phyloP scores from a whole-genome alignment of 1,140 invertebrate species.

The Radopholus similis region DNA sequence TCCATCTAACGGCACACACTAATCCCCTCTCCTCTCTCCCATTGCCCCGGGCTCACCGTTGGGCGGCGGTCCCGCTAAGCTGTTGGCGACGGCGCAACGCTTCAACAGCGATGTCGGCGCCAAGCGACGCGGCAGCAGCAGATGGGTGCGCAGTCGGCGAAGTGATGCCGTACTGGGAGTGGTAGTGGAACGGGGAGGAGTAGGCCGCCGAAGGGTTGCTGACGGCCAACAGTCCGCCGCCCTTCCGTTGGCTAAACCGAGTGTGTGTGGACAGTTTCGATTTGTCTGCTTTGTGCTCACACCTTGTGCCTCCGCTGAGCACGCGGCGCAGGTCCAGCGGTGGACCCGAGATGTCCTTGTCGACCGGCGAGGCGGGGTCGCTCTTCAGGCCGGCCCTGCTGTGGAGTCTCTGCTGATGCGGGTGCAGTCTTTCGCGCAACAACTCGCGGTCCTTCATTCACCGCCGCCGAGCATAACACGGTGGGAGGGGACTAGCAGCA shows the following conservation, averaged over 20 bases:
- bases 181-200: background rate
- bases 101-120: slow-evolving; percentile 18
- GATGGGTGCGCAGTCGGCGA: background rate
- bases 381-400: slow-evolving; percentile 9
- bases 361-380: slow-evolving; percentile 29
- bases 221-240: slow-evolving; percentile 9
- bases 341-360: slow-evolving; percentile 14
- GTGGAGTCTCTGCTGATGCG: slow-evolving; percentile 6
- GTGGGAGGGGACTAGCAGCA: too few species aligned
- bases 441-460: slow-evolving; percentile 13
- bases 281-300: background rate
- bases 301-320: slow-evolving; percentile 11
- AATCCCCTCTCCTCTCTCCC: too few species aligned
- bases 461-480: background rate
- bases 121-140: background rate
- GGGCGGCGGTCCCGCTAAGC: too few species aligned
- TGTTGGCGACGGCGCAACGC: slow-evolving; percentile 9
- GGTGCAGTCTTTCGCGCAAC: background rate
- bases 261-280: background rate
- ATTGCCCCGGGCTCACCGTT: too few species aligned
- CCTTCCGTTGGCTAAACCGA: background rate
- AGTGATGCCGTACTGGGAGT: slow-evolving; percentile 7
- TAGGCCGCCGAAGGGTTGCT: slow-evolving; percentile 1
- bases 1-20: too few species aligned
- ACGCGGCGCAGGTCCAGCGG: slow-evolving; percentile 28